These are phyloP conservation scores for Drosophila anomelani DNA, from an alignment of 2,888 invertebrate genomes.

Conservation along the genomic window DNA sequence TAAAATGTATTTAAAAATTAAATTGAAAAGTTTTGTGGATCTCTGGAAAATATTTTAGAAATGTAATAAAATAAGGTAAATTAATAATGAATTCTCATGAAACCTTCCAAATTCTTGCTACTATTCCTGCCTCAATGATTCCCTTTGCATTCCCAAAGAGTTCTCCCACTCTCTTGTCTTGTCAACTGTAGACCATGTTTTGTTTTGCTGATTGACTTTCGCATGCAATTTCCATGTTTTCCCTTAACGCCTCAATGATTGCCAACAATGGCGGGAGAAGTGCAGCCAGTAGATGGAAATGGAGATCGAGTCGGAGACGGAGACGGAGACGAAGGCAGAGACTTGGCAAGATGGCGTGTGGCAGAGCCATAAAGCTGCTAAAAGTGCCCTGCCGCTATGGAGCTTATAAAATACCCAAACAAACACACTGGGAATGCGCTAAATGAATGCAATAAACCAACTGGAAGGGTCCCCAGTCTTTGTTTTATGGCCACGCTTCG, in stretches of 20 bases:
- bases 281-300: constrained; percentile 18
- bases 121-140: background rate
- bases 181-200: constrained; percentile 32
- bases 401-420: constrained; percentile 23
- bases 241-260: constrained; percentile 39
- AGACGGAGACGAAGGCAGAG: background rate
- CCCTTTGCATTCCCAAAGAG: background rate
- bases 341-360: constrained; percentile 65
- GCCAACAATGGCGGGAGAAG: constrained; percentile 41
- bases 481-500: constrained; percentile 56
- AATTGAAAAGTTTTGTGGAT: background rate
- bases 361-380: constrained; percentile 51
- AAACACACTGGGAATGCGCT: constrained; percentile 53
- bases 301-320: background rate
- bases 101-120: background rate
- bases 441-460: constrained; percentile 71
- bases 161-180: background rate
- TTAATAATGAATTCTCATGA: background rate
- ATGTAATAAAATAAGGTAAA: background rate
- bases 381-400: constrained; percentile 17
- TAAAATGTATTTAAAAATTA: background rate
- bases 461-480: constrained; percentile 33
- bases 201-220: constrained; percentile 36
- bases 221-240: constrained; percentile 49
- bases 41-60: too few relatives aligned